phyloP scores from a whole-genome alignment of 2,113 vertebrate species.

The Hippopotamus amphibius region DNA sequence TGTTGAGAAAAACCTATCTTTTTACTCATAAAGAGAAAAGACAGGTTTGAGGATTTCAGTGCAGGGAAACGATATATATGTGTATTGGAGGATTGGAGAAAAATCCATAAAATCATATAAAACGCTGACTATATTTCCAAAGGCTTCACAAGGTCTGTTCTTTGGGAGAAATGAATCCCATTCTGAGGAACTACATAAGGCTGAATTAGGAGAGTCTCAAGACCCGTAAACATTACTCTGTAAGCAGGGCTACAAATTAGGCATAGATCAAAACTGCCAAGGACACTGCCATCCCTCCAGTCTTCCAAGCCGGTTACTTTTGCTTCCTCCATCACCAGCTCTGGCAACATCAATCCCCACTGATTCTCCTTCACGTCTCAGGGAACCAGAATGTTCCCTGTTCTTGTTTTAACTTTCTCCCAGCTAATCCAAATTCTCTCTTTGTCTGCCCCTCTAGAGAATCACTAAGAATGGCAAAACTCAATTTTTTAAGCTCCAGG shows the following conservation, averaged over 20 bases:
- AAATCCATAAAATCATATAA: conserved; percentile 62
- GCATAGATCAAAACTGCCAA: conserved; percentile 35
- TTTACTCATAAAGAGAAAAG: conserved; percentile 36
- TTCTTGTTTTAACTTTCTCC: conserved; percentile 12
- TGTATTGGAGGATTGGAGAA: neutral
- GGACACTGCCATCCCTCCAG: neutral
- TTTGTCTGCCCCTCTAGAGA: neutral
- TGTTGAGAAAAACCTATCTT: conserved; percentile 31
- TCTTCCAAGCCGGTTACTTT: neutral
- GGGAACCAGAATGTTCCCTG: neutral
- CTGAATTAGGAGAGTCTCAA: conserved; percentile 58
- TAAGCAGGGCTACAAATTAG: conserved; percentile 57
- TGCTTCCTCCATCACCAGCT: neutral
- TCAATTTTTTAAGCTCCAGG: neutral
- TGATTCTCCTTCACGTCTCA: neutral
- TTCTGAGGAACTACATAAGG: conserved; percentile 53
- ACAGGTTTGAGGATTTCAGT: neutral
- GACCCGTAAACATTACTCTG: conserved; percentile 48
- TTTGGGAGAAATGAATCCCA: conserved; percentile 50
- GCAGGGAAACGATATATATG: conserved; percentile 43
- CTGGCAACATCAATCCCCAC: neutral
- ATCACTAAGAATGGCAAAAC: neutral
- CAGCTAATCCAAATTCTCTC: neutral
- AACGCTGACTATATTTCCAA: conserved; percentile 31
- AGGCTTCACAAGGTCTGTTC: conserved; percentile 32